Evolutionary conservation across 2,888 invertebrate species (phyloP).

Genomic region (Amblyjoppa proteus): DNA sequence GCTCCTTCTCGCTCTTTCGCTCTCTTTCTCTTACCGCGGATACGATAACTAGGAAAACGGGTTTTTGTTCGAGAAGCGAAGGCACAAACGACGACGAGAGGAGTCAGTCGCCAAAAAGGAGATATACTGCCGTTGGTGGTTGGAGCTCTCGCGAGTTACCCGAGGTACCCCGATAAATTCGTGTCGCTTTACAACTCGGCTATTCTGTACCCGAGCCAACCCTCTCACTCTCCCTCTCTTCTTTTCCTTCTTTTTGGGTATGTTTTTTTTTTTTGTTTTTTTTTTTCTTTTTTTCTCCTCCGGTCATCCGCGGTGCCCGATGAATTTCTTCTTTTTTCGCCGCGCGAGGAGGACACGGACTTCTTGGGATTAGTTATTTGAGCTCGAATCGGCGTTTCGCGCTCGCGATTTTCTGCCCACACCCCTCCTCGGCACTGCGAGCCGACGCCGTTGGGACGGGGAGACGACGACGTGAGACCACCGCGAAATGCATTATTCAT

Average conservation of each 20-base stretch:
- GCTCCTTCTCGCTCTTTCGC: constrained; percentile 14
- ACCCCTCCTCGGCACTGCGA: not conserved
- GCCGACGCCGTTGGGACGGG: constrained; percentile 2
- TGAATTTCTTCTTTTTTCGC: constrained; percentile 15
- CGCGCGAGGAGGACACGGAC: not conserved
- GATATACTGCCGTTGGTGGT: constrained; percentile 35
- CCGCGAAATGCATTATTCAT: constrained; percentile 66
- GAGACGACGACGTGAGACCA: constrained; percentile 22
- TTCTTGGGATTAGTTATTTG: constrained; percentile 4
- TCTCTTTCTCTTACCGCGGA: constrained; percentile 28
- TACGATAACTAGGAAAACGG: constrained; percentile 62
- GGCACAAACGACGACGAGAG: constrained; percentile 34
- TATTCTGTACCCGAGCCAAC: constrained; percentile 20
- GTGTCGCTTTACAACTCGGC: constrained; percentile 52
- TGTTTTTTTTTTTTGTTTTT: constrained; percentile 5
- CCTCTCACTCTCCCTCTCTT: not conserved
- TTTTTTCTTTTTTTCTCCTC: constrained; percentile 7
- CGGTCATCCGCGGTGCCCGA: constrained; percentile 18
- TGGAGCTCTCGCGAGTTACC: constrained; percentile 16
- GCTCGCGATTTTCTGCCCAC: not conserved
- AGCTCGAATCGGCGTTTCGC: not conserved
- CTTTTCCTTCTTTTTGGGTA: not conserved
- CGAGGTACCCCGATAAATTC: constrained; percentile 52
- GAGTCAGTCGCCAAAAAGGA: constrained; percentile 58
- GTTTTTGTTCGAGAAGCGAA: constrained; percentile 50